Conservation (phyloP, 2,113 vertebrate species). For the Eptesicus fuscus region DNA sequence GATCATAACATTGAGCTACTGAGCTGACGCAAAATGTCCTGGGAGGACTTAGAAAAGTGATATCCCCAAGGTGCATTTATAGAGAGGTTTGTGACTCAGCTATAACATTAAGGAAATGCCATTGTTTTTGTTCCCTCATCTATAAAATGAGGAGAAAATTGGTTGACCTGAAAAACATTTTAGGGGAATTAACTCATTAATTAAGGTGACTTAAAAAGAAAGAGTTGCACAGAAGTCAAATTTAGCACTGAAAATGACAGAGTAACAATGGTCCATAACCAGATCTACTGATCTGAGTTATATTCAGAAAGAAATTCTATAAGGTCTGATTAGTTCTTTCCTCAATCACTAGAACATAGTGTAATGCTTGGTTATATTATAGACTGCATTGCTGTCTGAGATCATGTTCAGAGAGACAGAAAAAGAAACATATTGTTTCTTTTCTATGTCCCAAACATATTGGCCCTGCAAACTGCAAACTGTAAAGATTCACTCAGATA, state of each 20-base stretch:
- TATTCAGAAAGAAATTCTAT: not conserved
- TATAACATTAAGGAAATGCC: slow-evolving; percentile 51
- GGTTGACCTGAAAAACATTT: slow-evolving; percentile 54
- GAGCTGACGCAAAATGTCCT: not conserved
- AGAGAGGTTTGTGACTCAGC: slow-evolving; percentile 29
- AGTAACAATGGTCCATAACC: slow-evolving; percentile 13
- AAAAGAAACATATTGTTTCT: not conserved
- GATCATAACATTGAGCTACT: not conserved
- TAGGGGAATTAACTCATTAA: slow-evolving; percentile 52
- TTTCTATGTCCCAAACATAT: not conserved
- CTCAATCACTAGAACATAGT: not conserved
- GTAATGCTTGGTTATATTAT: not conserved
- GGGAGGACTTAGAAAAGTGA: slow-evolving; percentile 9
- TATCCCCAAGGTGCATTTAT: slow-evolving; percentile 17
- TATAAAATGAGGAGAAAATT: slow-evolving; percentile 59
- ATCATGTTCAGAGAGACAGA: not conserved
- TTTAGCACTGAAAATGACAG: slow-evolving; percentile 40
- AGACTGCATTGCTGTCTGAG: not conserved
- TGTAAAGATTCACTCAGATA: not conserved
- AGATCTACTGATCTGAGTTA: slow-evolving; percentile 4
- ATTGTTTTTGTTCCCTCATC: slow-evolving; percentile 58
- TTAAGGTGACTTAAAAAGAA: slow-evolving; percentile 49
- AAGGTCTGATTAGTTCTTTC: slow-evolving; percentile 15
- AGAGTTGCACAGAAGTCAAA: slow-evolving; percentile 42
- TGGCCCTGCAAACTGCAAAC: not conserved